Conservation (phyloP, 53 echinoderm and acorn worm species). For the Temnopleurus reevesii region DNA sequence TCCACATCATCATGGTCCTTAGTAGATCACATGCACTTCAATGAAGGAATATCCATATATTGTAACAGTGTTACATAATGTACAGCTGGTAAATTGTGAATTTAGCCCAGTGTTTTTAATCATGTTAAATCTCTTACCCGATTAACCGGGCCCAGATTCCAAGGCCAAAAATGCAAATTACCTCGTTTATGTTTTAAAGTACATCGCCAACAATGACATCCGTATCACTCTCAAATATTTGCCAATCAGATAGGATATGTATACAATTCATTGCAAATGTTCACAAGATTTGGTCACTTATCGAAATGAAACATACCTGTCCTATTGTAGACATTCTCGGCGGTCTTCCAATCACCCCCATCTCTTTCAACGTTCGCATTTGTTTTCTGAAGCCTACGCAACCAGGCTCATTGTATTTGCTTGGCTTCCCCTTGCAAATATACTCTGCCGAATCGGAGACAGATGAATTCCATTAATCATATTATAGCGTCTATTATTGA, state of each 20-base stretch:
- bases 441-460: neutral
- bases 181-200: no score
- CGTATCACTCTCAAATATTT: neutral
- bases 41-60: no score
- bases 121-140: no score
- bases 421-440: neutral
- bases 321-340: neutral
- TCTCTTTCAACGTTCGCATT: neutral
- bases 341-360: neutral
- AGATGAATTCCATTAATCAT: neutral
- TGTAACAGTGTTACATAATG: no score
- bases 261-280: neutral
- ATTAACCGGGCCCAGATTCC: no score
- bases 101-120: no score
- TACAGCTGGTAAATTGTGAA: no score
- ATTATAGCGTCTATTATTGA: neutral
- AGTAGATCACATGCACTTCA: no score
- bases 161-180: no score
- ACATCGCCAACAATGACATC: neutral
- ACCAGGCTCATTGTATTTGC: neutral
- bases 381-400: neutral
- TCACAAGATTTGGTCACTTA: neutral
- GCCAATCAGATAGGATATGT: neutral
- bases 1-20: no score
- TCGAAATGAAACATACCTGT: constrained; percentile 11